phyloP scores from a whole-genome alignment of 1,140 invertebrate species.

The Carcinoscorpius rotundicauda region DNA sequence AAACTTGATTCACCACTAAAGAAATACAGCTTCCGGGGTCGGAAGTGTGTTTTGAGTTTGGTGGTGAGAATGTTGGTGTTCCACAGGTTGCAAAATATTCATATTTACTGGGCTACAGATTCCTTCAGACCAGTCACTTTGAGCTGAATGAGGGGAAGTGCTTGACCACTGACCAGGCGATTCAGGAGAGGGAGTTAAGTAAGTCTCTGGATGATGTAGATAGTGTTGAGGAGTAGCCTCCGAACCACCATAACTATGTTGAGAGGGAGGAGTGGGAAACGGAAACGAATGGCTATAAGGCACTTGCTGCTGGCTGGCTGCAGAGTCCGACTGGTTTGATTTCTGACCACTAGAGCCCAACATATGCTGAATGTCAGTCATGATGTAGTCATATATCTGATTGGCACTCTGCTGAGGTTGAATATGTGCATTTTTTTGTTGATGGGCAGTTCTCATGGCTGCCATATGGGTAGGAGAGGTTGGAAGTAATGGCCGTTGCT shows the following conservation, averaged over 20 bases:
- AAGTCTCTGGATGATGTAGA: conserved; percentile 47
- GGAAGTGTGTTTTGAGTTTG: background rate
- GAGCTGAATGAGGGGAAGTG: conserved; percentile 69
- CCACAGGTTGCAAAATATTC: conserved; percentile 5
- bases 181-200: conserved; percentile 85
- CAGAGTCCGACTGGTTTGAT: background rate
- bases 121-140: conserved; percentile 90
- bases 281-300: conserved; percentile 34
- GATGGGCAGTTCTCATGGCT: conserved; percentile 75
- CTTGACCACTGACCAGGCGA: conserved; percentile 89
- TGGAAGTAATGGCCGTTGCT: conserved; percentile 60
- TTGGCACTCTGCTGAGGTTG: conserved; percentile 57
- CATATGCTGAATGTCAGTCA: conserved; percentile 69
- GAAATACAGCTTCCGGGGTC: too few relatives aligned
- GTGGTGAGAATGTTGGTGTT: conserved; percentile 13
- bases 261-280: conserved; percentile 61
- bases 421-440: conserved; percentile 49
- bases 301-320: conserved; percentile 11
- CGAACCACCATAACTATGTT: conserved; percentile 16
- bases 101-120: conserved; percentile 39
- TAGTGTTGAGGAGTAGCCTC: conserved; percentile 46
- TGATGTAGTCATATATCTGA: conserved; percentile 81
- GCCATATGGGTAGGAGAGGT: conserved; percentile 91
- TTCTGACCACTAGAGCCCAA: conserved; percentile 35
- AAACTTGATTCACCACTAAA: too few relatives aligned